Evolutionary conservation across 2,888 invertebrate species (phyloP), one percentile per base, ranked within the genome.

Genomic region (Chymomyza caudatula): DNA sequence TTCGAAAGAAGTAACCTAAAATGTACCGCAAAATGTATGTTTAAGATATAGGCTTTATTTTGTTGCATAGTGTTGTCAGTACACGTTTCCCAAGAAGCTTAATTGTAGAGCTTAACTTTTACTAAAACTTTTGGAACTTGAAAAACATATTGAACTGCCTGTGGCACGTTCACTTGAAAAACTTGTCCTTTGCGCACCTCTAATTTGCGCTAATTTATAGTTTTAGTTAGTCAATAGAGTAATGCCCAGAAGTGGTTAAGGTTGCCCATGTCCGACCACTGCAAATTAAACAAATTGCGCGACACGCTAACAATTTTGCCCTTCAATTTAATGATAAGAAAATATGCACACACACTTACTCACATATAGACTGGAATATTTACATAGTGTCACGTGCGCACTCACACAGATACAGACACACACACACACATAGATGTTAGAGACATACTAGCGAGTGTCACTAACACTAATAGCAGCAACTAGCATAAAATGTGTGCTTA

Each of bases 241-340:
- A 37, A 37, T 37, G 29, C 29, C 29, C 29, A 11, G 0, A 37
- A 13, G 29, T 37, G 29, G 29, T 37, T 37, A 37, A 11, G 3
- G 11, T 37, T 37, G 29, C 29, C 8, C 11, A 2, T 42, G 44
- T 19, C 6, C 17, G 3, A 47, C 47, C 47, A 6, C 47, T 47
- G 47, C 47, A 47, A 47, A 47, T 47, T 47, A 51, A 51, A 51
- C 22, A 20, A 17, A 20, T 51, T 51, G 22, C 15, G 22, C 19
- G 51, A 19, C 51, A 20, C 22, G 51, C 62, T 56, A 65, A 58
- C 65, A 25, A 63, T 62, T 57, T 55, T 71, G 66, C 66, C 67
- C 70, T 63, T 73, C 64, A 77, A 77, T 77, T 77, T 76, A 76
- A 77, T 71, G 75, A 53, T 69, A 60, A 69, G 74, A 71, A 76